Evolutionary conservation across 2,888 invertebrate species (phyloP), one percentile per base, ranked within the genome.

Genomic region (Thymelicus lineola): DNA sequence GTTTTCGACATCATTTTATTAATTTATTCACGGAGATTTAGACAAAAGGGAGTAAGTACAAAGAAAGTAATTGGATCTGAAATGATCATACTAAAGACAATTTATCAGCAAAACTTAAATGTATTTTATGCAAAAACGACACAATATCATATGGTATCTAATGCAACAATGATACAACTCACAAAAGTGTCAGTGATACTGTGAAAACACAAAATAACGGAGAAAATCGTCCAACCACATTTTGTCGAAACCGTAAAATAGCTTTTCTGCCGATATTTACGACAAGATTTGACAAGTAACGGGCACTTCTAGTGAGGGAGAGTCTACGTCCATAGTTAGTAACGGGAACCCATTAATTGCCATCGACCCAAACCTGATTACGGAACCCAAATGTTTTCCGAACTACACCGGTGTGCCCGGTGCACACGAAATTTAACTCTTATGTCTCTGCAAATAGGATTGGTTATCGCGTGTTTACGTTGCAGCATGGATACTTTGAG

Each of bases 351-450:
- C 89, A 90, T 91, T 93, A 93, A 92, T 92, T 91, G 89, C 87
- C 84, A 87, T 87, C 83, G 86, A 88, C 83, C 82, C 86, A 84
- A 84, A 88, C 86, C 86, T 85, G 90, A 91, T 91, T 90, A 92
- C 86, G 80, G 83, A 81, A 81, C 84, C 86, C 85, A 84, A 87
- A 86, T 85, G 86, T 85, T 86, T 85, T 79, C 80, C 77, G 76
- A 85, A 84, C 79, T 77, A 79, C 80, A 79, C 83, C 90, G 90
- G 88, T 81, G 72, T 53, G 70, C 60, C 66, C 53, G 58, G 71
- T n/a, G 66, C 75, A 74, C 46, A 59, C 76, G 73, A 83, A 84
- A 86, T 77, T 76, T 72, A 74, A 81, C 85, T 77, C 72, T 78
- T 82, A 36, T 60, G 7, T 15, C 20, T 35, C 14, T 50, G 46